Conservation (phyloP, 2,888 invertebrate genomes). For the Xiphydria camelus region DNA sequence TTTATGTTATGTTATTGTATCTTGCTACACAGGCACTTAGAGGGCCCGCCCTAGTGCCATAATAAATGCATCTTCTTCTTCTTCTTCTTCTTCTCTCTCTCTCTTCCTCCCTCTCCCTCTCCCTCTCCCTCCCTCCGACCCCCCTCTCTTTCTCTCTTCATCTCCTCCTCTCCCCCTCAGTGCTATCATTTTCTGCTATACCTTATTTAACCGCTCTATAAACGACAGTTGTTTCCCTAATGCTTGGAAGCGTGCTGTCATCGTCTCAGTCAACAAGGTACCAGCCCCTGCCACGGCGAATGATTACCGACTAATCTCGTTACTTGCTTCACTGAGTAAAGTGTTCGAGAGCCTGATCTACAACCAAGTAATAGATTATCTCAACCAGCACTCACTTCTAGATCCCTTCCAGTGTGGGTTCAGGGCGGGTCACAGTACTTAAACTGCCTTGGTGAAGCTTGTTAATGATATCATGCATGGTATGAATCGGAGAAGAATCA, state of each 20-base stretch:
- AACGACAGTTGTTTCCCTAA: not conserved
- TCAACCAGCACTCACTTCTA: too few species aligned
- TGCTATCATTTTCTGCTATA: too few species aligned
- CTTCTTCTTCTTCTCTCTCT: too few species aligned
- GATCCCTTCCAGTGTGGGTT: not conserved
- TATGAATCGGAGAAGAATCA: not conserved
- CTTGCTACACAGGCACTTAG: too few species aligned
- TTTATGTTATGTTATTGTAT: too few species aligned
- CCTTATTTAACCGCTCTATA: not conserved
- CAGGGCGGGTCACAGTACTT: not conserved
- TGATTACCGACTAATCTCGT: conserved; percentile 1
- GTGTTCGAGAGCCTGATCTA: not conserved
- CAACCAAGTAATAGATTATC: too few species aligned
- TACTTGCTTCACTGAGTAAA: not conserved
- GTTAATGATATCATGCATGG: not conserved
- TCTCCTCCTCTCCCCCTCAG: conserved; percentile 7
- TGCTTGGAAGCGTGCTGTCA: not conserved
- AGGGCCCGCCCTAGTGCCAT: too few species aligned
- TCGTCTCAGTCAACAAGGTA: conserved; percentile 1
- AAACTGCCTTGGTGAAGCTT: not conserved
- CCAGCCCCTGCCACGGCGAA: not conserved
- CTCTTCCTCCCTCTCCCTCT: too few species aligned
- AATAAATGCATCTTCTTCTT: too few species aligned
- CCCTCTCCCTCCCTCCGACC: too few species aligned
- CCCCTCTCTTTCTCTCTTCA: conserved; percentile 17